Base-by-base conservation (phyloP, 2,888 invertebrate species). In the Tinea trinotella region DNA sequence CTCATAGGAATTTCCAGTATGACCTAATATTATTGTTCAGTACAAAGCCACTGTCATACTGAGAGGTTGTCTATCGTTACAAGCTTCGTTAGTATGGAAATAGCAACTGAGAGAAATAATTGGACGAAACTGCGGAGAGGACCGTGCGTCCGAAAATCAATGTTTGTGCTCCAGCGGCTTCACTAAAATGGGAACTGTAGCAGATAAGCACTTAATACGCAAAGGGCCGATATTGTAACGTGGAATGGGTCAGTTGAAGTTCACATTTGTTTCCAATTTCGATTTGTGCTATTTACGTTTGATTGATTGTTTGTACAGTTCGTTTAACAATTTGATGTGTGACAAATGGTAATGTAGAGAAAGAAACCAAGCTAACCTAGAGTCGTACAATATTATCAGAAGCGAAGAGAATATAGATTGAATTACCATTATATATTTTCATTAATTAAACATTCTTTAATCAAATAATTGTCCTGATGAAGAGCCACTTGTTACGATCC, bases 31-130 rank as follows among this genome's bases (percentile, higher is more conserved):
- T 40, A 40, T 13, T 12, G 7, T 30, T 30, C 9, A 30, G 40
- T 13, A 40, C 40, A 40, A 46, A 46, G 46, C 46, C 19, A 6
- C 46, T 19, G 46, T 6, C 46, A 19, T 19, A 9, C 46, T 19
- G 18, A 46, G 46, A 17, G 18, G 22, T 18, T 18, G 20, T 18
- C 19, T 13, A 24, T 24, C 13, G 24, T 50, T 50, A 50, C 50
- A 50, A 15, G 50, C 50, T 50, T 50, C 50, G 50, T 50, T 50
- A 50, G 50, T 24, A 50, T 50, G 50, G 50, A 50, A 50, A 50
- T 50, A 18, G 50, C 22, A 50, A n/a, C 48, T 12, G 50, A n/a
- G 22, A 24, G 50, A 22, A 50, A 50, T 50, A 50, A 50, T 50
- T 50, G 50, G 50, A 50, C 22, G 24, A 50, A 46, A 17, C 17